phyloP scores from a whole-genome alignment of 2,888 invertebrate species.

The Liodrosophila aerea region DNA sequence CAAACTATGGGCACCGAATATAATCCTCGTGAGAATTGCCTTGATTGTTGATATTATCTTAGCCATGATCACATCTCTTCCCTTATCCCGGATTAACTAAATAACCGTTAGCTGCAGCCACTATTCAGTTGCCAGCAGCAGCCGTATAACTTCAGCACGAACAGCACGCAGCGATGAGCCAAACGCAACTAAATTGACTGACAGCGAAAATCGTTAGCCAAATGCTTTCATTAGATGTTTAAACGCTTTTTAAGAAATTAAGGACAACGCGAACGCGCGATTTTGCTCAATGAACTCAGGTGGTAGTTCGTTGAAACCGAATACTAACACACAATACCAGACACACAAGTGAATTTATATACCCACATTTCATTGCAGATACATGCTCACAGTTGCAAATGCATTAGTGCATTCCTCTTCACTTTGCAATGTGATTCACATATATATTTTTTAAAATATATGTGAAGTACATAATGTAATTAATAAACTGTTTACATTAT shows the following conservation, averaged over 20 bases:
- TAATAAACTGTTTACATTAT: no score
- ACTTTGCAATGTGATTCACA: no score
- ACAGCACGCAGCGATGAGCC: slow-evolving; percentile 66
- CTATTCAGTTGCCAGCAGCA: not conserved
- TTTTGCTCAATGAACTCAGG: slow-evolving; percentile 69
- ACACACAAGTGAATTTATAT: no score
- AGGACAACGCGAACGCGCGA: slow-evolving; percentile 68
- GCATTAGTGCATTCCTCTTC: no score
- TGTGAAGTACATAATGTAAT: no score
- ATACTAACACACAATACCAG: slow-evolving; percentile 14
- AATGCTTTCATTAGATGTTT: slow-evolving; percentile 75
- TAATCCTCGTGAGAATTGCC: slow-evolving; percentile 90
- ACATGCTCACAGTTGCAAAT: no score
- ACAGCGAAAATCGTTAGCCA: slow-evolving; percentile 53
- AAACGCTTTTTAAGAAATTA: slow-evolving; percentile 77
- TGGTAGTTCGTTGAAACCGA: slow-evolving; percentile 15
- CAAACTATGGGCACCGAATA: slow-evolving; percentile 92
- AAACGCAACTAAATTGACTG: slow-evolving; percentile 72
- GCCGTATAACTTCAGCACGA: slow-evolving; percentile 37
- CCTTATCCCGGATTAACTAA: not conserved
- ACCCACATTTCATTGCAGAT: no score
- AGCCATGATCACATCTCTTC: slow-evolving; percentile 84
- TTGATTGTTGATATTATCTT: slow-evolving; percentile 91
- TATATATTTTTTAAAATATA: no score
- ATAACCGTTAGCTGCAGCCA: not conserved